Evolutionary conservation across 2,888 invertebrate genomes (phyloP).

Genomic region (Melinaea marsaeus): DNA sequence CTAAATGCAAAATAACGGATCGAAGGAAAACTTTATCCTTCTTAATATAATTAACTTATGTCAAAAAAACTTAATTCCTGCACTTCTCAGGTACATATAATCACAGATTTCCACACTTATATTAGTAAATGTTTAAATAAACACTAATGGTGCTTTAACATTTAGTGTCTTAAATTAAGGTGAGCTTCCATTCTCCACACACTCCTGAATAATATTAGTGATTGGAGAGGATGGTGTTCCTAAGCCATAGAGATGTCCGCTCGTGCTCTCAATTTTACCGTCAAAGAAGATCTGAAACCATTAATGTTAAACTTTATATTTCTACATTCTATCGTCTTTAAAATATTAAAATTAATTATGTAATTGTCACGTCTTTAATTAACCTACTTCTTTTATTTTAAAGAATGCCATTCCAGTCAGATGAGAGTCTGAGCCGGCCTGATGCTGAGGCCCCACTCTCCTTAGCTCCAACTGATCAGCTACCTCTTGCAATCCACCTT

Average conservation of each 20-base stretch:
- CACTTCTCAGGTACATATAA: constrained; percentile 26
- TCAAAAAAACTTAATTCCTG: constrained; percentile 26
- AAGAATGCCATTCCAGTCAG: constrained; percentile 99
- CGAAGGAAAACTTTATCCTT: not conserved
- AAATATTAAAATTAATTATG: not conserved
- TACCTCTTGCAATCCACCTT: constrained; percentile 97
- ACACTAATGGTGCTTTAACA: constrained; percentile 36
- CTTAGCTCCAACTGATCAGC: constrained; percentile 93
- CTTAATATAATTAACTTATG: constrained; percentile 19
- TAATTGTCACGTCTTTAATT: constrained; percentile 9
- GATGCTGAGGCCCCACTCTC: constrained; percentile 96
- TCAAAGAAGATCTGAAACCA: constrained; percentile 94
- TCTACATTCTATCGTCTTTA: not conserved
- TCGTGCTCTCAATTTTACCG: constrained; percentile 98
- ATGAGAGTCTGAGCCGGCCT: constrained; percentile 98
- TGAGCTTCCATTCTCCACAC: constrained; percentile 82
- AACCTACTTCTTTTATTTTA: constrained; percentile 58
- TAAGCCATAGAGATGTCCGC: constrained; percentile 96
- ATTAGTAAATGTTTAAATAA: constrained; percentile 39
- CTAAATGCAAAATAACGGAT: not conserved
- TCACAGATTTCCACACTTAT: constrained; percentile 24
- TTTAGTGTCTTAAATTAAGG: constrained; percentile 46
- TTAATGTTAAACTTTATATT: too few species aligned
- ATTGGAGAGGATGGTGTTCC: constrained; percentile 91
- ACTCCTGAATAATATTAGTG: constrained; percentile 82